Conservation (phyloP, 2,113 vertebrate species). For the Gobiocypris rarus region DNA sequence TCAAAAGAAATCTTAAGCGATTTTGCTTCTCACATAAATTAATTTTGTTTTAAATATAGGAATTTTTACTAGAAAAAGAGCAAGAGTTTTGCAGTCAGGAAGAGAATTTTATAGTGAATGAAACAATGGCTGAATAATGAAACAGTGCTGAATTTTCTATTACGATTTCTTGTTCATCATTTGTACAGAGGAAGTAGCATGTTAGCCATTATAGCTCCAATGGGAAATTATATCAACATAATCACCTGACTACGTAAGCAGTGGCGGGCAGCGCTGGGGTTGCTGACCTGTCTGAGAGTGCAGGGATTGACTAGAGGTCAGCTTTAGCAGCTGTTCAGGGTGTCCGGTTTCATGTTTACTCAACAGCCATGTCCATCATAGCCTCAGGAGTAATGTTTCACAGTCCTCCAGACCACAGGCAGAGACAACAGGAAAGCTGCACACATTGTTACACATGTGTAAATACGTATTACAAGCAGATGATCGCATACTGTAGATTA, state of each 20-base stretch:
- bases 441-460: conserved; percentile 7
- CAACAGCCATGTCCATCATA: conserved; percentile 66
- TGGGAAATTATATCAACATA: not conserved
- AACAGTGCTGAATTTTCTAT: not conserved
- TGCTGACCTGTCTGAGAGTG: conserved; percentile 60
- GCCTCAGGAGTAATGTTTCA: conserved; percentile 57
- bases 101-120: not conserved
- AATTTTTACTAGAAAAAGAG: not conserved
- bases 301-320: conserved; percentile 56
- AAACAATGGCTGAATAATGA: too few species aligned
- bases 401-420: conserved; percentile 29
- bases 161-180: not conserved
- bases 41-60: not conserved
- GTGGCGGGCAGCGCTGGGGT: conserved; percentile 43
- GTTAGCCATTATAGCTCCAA: not conserved
- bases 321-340: conserved; percentile 71
- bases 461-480: not conserved
- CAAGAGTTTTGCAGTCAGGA: not conserved
- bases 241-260: not conserved
- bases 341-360: conserved; percentile 82
- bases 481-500: conserved; percentile 23
- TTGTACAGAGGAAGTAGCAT: not conserved
- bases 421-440: conserved; percentile 42
- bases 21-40: not conserved
- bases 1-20: not conserved